phyloP scores from a whole-genome alignment of 2,888 invertebrate genomes.

The Acronicta psi region DNA sequence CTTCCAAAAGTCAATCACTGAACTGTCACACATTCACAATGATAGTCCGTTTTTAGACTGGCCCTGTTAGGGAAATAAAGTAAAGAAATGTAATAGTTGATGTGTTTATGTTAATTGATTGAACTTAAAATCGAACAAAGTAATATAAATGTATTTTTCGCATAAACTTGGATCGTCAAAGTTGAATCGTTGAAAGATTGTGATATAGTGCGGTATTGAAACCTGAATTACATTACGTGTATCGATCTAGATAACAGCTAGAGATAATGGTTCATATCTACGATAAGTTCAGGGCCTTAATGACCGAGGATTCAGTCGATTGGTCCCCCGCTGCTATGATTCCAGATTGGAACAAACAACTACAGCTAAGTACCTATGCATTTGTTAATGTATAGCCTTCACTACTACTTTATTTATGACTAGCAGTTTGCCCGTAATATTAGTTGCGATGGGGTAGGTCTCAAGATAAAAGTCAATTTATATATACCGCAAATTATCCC shows the following conservation, averaged over 20 bases:
- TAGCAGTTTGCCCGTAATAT: too few species aligned
- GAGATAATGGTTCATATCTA: constrained; percentile 70
- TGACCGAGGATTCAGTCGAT: constrained; percentile 59
- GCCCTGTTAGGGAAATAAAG: constrained; percentile 27
- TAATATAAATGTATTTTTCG: too few species aligned
- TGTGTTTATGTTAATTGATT: too few species aligned
- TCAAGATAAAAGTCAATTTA: not conserved
- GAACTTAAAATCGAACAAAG: too few species aligned
- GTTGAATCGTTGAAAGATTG: constrained; percentile 21
- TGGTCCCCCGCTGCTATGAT: constrained; percentile 54
- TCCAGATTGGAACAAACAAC: constrained; percentile 50
- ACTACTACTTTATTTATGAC: not conserved
- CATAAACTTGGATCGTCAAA: constrained; percentile 13
- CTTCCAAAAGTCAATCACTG: constrained; percentile 46
- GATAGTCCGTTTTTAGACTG: constrained; percentile 15
- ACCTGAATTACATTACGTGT: constrained; percentile 59
- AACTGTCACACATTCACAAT: constrained; percentile 45
- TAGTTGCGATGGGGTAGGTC: not conserved
- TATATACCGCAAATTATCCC: too few species aligned
- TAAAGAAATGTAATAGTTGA: not conserved
- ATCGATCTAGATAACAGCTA: constrained; percentile 74
- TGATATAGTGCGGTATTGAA: constrained; percentile 44
- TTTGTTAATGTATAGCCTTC: not conserved
- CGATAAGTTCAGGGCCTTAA: constrained; percentile 69
- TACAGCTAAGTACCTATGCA: not conserved